These are phyloP conservation scores for Zophobas morio DNA, from an alignment of 1,140 invertebrate genomes.

Conservation along the genomic window DNA sequence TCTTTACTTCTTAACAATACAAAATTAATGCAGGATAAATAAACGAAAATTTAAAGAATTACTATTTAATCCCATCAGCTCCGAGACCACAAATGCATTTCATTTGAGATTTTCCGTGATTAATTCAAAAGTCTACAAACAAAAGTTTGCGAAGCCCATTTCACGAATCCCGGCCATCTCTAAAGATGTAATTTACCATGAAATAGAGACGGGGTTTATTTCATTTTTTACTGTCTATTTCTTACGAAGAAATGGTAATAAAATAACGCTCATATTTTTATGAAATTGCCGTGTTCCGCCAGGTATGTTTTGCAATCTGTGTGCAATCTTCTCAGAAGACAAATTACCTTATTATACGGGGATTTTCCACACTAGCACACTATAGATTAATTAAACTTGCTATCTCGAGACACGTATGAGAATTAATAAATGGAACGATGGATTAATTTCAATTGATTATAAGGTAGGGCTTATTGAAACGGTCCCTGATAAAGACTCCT, in stretches of 20 bases:
- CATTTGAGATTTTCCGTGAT: conserved; percentile 38
- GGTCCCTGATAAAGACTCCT: conserved; percentile 6
- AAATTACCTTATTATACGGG: conserved; percentile 35
- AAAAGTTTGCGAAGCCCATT: conserved; percentile 41
- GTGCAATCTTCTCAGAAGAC: conserved; percentile 32
- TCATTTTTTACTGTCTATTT: conserved; percentile 43
- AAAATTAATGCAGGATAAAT: conserved; percentile 30
- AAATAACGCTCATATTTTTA: conserved; percentile 43
- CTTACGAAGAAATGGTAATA: conserved; percentile 42
- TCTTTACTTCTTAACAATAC: conserved; percentile 28
- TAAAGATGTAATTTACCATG: conserved; percentile 42
- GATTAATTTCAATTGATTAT: conserved; percentile 19
- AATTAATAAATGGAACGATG: conserved; percentile 34
- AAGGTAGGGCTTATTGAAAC: conserved; percentile 18
- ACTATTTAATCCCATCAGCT: conserved; percentile 23
- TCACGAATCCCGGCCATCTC: conserved; percentile 36
- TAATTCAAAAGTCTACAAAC: conserved; percentile 41
- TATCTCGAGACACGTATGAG: conserved; percentile 6
- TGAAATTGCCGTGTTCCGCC: conserved; percentile 40
- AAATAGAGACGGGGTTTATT: conserved; percentile 42
- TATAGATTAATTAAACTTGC: conserved; percentile 31
- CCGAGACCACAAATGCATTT: conserved; percentile 24
- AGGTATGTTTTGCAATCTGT: conserved; percentile 42
- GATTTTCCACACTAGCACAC: conserved; percentile 34
- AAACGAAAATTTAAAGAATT: conserved; percentile 38